These are phyloP conservation scores for Sinocyclocheilus maitianheensis DNA, from an alignment of 2,113 vertebrate species.

Conservation along the genomic window DNA sequence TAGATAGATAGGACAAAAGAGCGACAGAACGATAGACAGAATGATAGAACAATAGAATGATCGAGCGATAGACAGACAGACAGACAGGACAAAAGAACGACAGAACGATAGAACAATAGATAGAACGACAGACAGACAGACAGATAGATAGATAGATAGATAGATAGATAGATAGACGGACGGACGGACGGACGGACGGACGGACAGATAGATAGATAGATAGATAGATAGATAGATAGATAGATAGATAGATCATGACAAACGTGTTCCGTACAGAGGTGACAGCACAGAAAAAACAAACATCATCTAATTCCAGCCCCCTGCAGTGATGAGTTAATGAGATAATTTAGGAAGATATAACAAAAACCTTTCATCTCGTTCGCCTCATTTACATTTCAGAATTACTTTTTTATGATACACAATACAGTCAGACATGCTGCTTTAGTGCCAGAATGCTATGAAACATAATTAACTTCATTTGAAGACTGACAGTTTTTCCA, in stretches of 20 bases:
- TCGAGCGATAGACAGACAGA: not conserved
- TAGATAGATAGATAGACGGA: not conserved
- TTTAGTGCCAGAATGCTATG: constrained; percentile 60
- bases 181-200: not conserved
- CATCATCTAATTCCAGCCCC: not conserved
- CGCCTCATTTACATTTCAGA: constrained; percentile 37
- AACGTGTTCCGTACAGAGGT: not conserved
- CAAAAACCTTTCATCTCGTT: not conserved
- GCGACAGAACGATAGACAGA: no score
- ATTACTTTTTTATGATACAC: constrained; percentile 16
- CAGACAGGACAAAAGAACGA: no score
- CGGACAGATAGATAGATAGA: not conserved
- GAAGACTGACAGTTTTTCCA: constrained; percentile 68
- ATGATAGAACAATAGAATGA: not conserved
- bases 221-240: not conserved
- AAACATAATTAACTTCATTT: constrained; percentile 76
- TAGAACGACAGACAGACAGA: not conserved
- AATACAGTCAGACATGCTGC: constrained; percentile 45
- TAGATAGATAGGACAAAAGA: not conserved
- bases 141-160: fast-evolving
- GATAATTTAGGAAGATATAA: constrained; percentile 21
- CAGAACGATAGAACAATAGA: not conserved
- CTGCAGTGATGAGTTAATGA: constrained; percentile 33
- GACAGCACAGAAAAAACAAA: not conserved
- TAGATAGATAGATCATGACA: not conserved